Evolutionary conservation across 2,888 invertebrate species (phyloP), one percentile per base, ranked within the genome.

Genomic region (Pristionchus fissidentatus): DNA sequence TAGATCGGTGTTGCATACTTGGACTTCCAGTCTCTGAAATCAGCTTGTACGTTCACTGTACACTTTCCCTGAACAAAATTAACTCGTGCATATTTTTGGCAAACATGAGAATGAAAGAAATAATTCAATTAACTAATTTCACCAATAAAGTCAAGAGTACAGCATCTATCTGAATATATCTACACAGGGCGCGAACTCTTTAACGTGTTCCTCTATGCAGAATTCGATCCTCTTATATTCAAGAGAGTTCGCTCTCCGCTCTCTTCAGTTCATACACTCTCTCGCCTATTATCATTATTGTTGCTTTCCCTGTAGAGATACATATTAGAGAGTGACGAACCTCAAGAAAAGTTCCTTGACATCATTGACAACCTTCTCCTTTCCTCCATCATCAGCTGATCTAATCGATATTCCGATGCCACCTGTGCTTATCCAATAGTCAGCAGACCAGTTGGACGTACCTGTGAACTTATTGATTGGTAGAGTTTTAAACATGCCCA

Each of bases 391-490:
- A 10, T 73, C 73, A n/a, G 73, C 73, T 22, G 41, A 41, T 3
- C 73, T 41, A 0, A 73, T 43, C 1, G 96, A 94, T 84, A 97
- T 94, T 1, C 96, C 96, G 29, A 96, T 95, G 15, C 98, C 98
- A 2, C 95, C 97, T 0, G 98, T 98, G 89, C 95, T 94, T 0
- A 95, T 95, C 93, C 99, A 98, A 93, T 98, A 98, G 93, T 98
- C 98, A 0, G 96, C 97, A 0, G 96, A 96, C 98, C 98, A 99
- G 94, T 98, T 99, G 49, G 97, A 97, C 0, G 98, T 98, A 32
- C 95, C 94, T 94, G 88, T 75, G 85, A 75, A n/a, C 22, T 3
- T 73, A 70, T n/a, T n/a, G n/a, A n/a, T 49, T 49, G 10, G 10
- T 49, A 49, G 10, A 19, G 35, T 66, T 10, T 1, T 38, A 38